Base-by-base conservation (phyloP, 2,797 vertebrate genomes). In the Oreortyx pictus region DNA sequence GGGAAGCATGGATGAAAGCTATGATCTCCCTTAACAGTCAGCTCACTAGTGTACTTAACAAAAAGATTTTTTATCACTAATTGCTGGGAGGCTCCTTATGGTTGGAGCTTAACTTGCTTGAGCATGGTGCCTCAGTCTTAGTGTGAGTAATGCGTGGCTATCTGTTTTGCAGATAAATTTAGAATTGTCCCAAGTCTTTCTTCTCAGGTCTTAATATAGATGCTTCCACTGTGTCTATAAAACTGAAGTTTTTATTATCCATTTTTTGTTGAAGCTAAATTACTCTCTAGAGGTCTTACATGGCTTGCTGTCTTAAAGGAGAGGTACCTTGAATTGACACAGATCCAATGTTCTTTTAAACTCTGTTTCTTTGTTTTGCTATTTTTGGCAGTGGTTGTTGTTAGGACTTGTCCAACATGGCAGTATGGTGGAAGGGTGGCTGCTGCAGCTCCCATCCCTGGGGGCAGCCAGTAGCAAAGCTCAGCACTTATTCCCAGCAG, bases 91-190 rank as follows among this genome's bases (percentile, higher is more conserved):
- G 49, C 83, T 86, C 9, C 7, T 71, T 80, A 18, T 6, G 18
- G 4, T 54, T 86, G 60, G 81, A 84, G 61, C 12, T 46, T 61
- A 49, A 33, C 41, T 88, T 68, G 8, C 16, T 16, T 46, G 20
- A 93, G 35, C 35, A 44, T 18, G 31, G 8, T 10, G 10, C 10
- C 24, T 75, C 27, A 10, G 18, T 66, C 24, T 82, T 68, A 9
- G 4, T 75, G 49, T 1, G 19, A 15, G 33, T 82, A 50, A 11
- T 6, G 22, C 2, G 0, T 49, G 85, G 13, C 27, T 67, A 0
- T 60, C 25, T 79, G 7, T 74, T 86, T 89, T 61, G 31, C 44
- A 77, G 9, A 37, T 22, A 64, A 33, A 68, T 78, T 64, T 74
- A 23, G 70, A 77, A 46, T 66, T 52, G 33, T 31, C 41, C 22